Evolutionary conservation across 2,888 invertebrate species (phyloP).

Genomic region (Dicroscelio sp.): DNA sequence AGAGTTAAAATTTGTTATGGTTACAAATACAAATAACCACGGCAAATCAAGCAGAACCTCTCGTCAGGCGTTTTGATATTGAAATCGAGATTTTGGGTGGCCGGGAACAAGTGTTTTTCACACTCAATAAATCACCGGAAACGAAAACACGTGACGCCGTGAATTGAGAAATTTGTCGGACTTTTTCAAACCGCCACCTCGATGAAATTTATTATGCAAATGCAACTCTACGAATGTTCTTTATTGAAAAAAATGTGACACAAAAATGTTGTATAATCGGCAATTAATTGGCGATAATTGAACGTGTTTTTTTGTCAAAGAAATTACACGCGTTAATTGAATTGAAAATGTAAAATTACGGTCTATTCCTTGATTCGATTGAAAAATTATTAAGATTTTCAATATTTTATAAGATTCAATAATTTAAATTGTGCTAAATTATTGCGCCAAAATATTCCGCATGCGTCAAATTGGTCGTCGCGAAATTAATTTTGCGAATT

Average conservation of each 20-base stretch:
- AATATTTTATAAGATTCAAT: neutral
- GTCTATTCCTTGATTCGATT: no score
- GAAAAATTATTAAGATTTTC: no score
- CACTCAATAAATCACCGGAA: conserved; percentile 68
- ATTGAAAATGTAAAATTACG: no score
- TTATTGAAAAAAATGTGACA: no score
- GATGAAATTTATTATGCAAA: neutral
- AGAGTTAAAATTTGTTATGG: no score
- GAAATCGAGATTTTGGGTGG: conserved; percentile 63
- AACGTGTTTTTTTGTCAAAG: no score
- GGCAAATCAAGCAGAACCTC: no score
- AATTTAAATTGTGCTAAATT: conserved; percentile 36
- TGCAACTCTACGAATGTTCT: no score
- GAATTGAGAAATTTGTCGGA: conserved; percentile 71
- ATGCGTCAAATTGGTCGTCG: conserved; percentile 30
- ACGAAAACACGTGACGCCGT: conserved; percentile 53
- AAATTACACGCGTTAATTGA: no score
- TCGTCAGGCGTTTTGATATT: conserved; percentile 69
- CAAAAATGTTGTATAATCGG: no score
- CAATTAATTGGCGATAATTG: no score
- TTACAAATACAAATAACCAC: no score
- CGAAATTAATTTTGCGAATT: conserved; percentile 66
- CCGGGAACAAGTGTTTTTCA: conserved; percentile 41
- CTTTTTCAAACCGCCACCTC: conserved; percentile 5
- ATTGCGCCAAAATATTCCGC: conserved; percentile 64